Percentiles rank a stretch among this genome's conserved stretches.
phyloP scores from a whole-genome alignment of 2,888 invertebrate genomes.

The Calephelis perditalis region DNA sequence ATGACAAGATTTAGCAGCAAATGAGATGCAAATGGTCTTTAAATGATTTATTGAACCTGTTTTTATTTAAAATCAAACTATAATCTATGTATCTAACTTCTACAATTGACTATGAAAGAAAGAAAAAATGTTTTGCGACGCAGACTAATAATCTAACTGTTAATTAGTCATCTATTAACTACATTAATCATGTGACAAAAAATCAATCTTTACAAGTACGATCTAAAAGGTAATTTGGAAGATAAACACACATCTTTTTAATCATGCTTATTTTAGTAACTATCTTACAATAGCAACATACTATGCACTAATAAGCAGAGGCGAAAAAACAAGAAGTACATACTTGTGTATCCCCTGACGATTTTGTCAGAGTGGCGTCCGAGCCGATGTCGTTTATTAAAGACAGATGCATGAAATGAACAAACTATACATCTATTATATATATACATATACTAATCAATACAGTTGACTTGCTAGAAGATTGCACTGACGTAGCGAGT shows the following conservation, averaged over 20 bases:
- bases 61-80: too few relatives aligned
- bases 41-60: too few relatives aligned
- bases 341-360: slow-evolving; percentile 74
- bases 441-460: slow-evolving; percentile 30
- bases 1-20: too few relatives aligned
- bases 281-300: slow-evolving; percentile 29
- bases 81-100: too few relatives aligned
- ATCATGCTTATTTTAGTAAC: not conserved
- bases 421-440: slow-evolving; percentile 76
- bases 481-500: slow-evolving; percentile 17
- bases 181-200: too few relatives aligned
- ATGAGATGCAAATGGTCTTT: too few relatives aligned
- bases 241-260: not conserved
- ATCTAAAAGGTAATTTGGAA: too few relatives aligned
- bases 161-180: too few relatives aligned
- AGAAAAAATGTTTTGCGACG: too few relatives aligned
- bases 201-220: too few relatives aligned
- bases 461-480: slow-evolving; percentile 22
- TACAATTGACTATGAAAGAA: too few relatives aligned
- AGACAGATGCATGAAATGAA: slow-evolving; percentile 78
- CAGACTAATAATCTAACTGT: too few relatives aligned
- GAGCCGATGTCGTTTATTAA: slow-evolving; percentile 74
- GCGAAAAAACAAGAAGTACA: slow-evolving; percentile 43
- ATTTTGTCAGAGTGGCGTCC: slow-evolving; percentile 70
- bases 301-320: slow-evolving; percentile 35